Evolutionary conservation across 2,797 vertebrate genomes (phyloP), one percentile per base, ranked within the genome.

Genomic region (Microtus agrestis): DNA sequence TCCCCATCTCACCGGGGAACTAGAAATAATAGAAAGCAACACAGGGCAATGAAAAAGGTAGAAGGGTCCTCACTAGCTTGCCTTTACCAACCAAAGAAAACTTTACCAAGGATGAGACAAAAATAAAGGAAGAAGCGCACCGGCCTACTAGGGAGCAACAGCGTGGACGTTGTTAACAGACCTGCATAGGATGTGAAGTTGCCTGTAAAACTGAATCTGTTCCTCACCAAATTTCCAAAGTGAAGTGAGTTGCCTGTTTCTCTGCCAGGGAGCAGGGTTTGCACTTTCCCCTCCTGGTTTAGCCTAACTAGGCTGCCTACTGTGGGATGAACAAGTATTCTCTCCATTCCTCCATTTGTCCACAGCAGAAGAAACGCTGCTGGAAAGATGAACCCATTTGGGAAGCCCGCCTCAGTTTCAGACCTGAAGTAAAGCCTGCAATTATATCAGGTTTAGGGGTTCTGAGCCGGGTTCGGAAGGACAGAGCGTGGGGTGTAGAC

Each of bases 141-240:
- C 19, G 54, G 71, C 51, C 34, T 63, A 40, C 27, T 73, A 51
- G 46, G 48, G 31, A 89, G 61, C 56, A 54, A 43, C 54, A 81
- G 9, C 25, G 65, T 40, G 84, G 54, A 89, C 46, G 86, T 76
- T 69, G 17, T 6, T 31, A 82, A 15, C 21, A 69, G 46, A 92
- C 51, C 54, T 94, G 69, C 71, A 17, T 40, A 61, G n/a, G n/a
- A 63, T 93, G 27, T 77, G 17, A 90, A 96, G 81, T 61, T 31
- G 91, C 11, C 37, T 27, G 71, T 59, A 94, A 77, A 94, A 65
- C 11, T 48, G 71, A 91, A 91, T 27, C 48, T 76, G 31, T 92
- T 95, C 40, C 80, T 96, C 79, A 74, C 31, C 63, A 91, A 85
- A 85, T 87, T 91, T 94, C 61, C 95, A 85, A 94, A 93, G 40